These are phyloP conservation scores for Polydrusus cervinus DNA, from an alignment of 2,888 invertebrate genomes.

Conservation along the genomic window DNA sequence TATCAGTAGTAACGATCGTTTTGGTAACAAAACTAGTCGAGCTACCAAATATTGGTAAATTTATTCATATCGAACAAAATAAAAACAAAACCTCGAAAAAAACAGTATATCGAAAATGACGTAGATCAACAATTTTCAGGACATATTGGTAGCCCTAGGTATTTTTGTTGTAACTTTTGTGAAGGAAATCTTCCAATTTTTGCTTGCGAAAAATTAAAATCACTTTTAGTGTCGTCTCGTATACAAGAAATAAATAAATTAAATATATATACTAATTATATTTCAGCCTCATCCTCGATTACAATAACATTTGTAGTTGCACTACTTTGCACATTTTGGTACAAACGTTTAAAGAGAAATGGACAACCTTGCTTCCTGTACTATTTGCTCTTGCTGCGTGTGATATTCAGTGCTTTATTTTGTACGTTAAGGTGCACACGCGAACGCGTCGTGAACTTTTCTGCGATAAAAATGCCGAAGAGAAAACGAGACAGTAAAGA, in stretches of 20 bases:
- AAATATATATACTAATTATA: constrained; percentile 21
- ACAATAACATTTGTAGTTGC: too few species aligned
- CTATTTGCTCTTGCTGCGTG: too few species aligned
- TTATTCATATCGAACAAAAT: background rate
- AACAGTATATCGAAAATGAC: background rate
- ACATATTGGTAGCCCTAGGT: background rate
- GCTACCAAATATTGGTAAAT: constrained; percentile 6
- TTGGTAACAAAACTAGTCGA: constrained; percentile 51
- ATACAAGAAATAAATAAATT: constrained; percentile 8
- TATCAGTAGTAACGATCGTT: constrained; percentile 45
- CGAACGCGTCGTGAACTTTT: too few species aligned
- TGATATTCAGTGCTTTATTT: too few species aligned
- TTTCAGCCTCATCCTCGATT: too few species aligned
- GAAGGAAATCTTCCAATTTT: constrained; percentile 22
- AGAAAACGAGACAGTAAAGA: too few species aligned
- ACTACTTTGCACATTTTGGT: too few species aligned
- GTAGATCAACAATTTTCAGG: background rate
- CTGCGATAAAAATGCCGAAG: too few species aligned
- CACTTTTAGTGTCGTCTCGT: constrained; percentile 7
- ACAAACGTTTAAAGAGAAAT: too few species aligned
- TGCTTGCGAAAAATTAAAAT: constrained; percentile 21
- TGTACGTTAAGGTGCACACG: too few species aligned
- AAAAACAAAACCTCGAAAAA: too few species aligned
- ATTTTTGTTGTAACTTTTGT: constrained; percentile 15
- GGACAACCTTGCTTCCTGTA: too few species aligned